phyloP scores from a whole-genome alignment of 92 coral and sea anemone species.

The Ricordea florida region DNA sequence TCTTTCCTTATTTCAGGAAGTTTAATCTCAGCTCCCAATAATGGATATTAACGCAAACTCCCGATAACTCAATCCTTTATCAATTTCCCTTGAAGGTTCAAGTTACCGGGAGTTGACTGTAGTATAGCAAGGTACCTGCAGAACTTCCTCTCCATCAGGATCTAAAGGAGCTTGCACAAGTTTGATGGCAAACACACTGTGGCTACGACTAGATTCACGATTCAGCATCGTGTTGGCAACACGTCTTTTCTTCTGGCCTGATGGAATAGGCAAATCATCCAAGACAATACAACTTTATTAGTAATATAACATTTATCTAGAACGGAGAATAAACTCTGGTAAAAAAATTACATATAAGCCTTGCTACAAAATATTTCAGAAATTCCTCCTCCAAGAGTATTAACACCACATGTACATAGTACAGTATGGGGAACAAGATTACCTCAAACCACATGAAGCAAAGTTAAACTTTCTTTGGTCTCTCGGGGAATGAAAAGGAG shows the following conservation, averaged over 20 bases:
- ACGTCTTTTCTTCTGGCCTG: slow-evolving; percentile 93
- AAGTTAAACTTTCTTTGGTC: no score
- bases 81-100: no score
- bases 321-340: no score
- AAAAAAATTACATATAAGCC: neutral
- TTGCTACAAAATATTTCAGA: neutral
- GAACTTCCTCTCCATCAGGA: slow-evolving; percentile 94
- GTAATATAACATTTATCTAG: no score
- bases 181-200: slow-evolving; percentile 95
- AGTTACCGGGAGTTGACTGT: neutral
- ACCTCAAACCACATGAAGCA: no score
- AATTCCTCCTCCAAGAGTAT: no score
- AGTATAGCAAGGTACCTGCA: slow-evolving; percentile 56
- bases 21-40: no score
- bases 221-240: slow-evolving; percentile 91
- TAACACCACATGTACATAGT: no score
- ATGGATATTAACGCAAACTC: no score
- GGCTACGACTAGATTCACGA: slow-evolving; percentile 95
- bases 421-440: no score
- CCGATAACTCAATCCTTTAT: neutral
- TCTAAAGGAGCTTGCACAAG: slow-evolving; percentile 94
- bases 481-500: no score
- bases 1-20: no score
- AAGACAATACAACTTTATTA: neutral
- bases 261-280: neutral